Base-by-base conservation (phyloP, 2,888 invertebrate species). In the Ornithoptera alexandrae region DNA sequence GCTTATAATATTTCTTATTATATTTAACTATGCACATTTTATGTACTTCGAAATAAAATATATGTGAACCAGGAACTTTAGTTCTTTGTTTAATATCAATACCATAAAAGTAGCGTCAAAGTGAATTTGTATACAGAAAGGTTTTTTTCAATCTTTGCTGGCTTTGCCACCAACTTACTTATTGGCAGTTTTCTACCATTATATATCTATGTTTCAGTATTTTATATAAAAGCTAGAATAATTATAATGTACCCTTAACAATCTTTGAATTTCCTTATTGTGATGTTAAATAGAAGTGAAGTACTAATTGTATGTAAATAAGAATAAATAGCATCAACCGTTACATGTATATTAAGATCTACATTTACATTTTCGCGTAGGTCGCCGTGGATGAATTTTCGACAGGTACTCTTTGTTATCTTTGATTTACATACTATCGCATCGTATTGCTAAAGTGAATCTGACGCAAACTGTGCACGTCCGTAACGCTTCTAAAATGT, bases 361-460 rank as follows among this genome's bases (percentile, higher is more conserved):
- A 61, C 12, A 42, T 61, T 53, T 53, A 53, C 12, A 53, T 53
- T 56, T 59, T 59, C 1, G 64, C 60, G 65, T 65, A 36, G 68
- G 60, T 24, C 24, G 39, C 18, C n/a, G 39, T 10, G n/a, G 39
- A 60, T 68, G 53, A 61, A 69, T 69, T 60, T 61, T 69, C n/a
- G 60, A 64, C 60, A 59, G 60, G 64, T 56, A 61, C 68, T 50
- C 39, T 57, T 69, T 61, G 61, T 69, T 69, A 56, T 69, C 59
- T 24, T 65, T 69, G 68, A 69, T 69, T 69, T 65, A 64, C 64
- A 42, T 65, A 65, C 60, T 42, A 60, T 61, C 60, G 50, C 24
- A 61, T 60, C 64, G 56, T 17, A 67, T 59, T 68, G 50, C 62
- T 42, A 24, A 24, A 59, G 46, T 53, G 56, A 4, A 20, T 8